These are phyloP conservation scores for Rhinichthys osculus DNA, from an alignment of 2,797 vertebrate species.

Conservation along the genomic window DNA sequence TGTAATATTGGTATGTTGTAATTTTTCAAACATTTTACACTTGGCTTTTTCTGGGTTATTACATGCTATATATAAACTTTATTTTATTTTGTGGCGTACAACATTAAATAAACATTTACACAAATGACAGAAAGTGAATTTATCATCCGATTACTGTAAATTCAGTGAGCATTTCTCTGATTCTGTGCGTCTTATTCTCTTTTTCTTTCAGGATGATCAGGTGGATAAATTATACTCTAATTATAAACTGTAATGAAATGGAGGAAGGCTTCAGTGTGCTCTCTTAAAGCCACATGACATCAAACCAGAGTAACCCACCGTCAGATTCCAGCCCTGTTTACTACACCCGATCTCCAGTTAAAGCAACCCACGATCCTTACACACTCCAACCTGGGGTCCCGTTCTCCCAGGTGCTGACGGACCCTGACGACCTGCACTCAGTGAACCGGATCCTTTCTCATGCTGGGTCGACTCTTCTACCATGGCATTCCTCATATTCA, in stretches of 20 bases:
- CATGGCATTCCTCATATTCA: conserved; percentile 51
- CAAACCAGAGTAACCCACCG: conserved; percentile 39
- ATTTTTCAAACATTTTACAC: background rate
- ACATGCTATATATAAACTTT: background rate
- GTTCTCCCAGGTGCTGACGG: conserved; percentile 34
- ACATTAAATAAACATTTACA: background rate
- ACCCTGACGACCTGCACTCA: conserved; percentile 69
- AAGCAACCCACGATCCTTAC: conserved; percentile 21
- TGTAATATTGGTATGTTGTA: too few relatives aligned
- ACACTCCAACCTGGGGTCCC: conserved; percentile 22
- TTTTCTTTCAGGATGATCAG: conserved; percentile 50
- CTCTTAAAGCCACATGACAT: conserved; percentile 45
- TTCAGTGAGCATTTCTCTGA: background rate
- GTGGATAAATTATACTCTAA: conserved; percentile 45
- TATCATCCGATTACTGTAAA: background rate
- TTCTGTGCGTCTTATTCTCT: background rate
- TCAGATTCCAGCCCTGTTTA: conserved; percentile 49
- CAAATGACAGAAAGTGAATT: background rate
- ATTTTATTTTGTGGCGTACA: background rate
- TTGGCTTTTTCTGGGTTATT: background rate
- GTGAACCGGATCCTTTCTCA: conserved; percentile 45
- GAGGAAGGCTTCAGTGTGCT: conserved; percentile 19
- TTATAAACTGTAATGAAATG: conserved; percentile 37
- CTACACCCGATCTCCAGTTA: conserved; percentile 39
- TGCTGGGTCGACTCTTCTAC: conserved; percentile 46